phyloP scores from a whole-genome alignment of 2,797 vertebrate genomes.

The Benthosema pterotum region DNA sequence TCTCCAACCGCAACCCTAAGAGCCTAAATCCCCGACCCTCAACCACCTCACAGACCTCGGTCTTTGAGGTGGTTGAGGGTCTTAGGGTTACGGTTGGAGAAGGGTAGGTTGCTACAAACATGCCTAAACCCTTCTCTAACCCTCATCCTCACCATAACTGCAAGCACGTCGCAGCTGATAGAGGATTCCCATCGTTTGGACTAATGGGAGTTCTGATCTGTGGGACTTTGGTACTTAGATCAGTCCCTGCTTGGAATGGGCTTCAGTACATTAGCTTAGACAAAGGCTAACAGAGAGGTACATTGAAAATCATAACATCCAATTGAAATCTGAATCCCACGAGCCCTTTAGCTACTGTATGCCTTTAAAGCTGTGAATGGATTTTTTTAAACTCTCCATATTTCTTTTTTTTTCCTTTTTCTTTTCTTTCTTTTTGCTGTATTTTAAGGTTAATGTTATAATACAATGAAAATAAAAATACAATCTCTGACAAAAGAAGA shows the following conservation, averaged over 20 bases:
- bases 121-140: too few relatives aligned
- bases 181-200: too few relatives aligned
- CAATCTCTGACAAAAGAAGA: constrained; percentile 57
- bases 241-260: constrained; percentile 19
- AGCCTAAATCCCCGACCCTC: too few relatives aligned
- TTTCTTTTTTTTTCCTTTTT: background rate
- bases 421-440: constrained; percentile 48
- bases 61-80: too few relatives aligned
- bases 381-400: constrained; percentile 52
- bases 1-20: too few relatives aligned
- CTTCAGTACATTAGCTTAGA: constrained; percentile 21
- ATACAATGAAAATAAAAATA: constrained; percentile 64
- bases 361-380: constrained; percentile 42
- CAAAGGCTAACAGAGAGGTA: constrained; percentile 19
- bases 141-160: too few relatives aligned
- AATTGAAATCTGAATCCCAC: background rate
- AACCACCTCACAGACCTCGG: too few relatives aligned
- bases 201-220: too few relatives aligned
- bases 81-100: too few relatives aligned
- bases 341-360: constrained; percentile 15
- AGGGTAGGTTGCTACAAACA: too few relatives aligned
- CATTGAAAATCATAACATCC: constrained; percentile 15
- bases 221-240: too few relatives aligned
- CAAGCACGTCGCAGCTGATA: too few relatives aligned
- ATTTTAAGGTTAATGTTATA: constrained; percentile 65